A percentile compares a stretch with the other conserved stretches of the same genome.
Conservation (phyloP, 2,888 invertebrate genomes). For the Calliphora vomitoria region DNA sequence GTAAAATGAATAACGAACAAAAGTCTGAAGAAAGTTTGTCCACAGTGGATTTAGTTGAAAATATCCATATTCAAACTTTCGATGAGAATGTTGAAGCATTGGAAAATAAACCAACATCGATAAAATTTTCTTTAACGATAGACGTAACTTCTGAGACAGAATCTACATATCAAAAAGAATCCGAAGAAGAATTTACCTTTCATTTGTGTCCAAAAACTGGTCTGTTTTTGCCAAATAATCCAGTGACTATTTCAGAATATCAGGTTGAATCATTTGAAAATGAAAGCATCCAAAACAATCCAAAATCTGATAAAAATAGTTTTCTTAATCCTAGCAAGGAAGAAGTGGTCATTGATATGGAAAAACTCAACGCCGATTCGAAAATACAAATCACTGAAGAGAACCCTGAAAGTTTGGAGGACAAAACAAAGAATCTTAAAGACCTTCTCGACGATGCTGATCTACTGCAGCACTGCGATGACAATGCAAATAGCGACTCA, state of each 20-base stretch:
- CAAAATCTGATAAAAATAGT: not conserved
- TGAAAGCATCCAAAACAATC: not conserved
- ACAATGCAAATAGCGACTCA: conserved; percentile 84
- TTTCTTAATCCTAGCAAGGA: not conserved
- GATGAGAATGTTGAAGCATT: not conserved
- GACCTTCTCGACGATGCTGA: conserved; percentile 83
- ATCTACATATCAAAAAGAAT: conserved; percentile 75
- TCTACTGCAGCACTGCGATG: conserved; percentile 82
- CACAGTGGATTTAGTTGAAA: conserved; percentile 1
- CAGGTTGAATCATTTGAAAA: conserved; percentile 34
- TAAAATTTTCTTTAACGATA: not conserved
- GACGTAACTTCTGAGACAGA: conserved; percentile 75
- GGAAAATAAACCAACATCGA: not conserved
- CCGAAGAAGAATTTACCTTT: conserved; percentile 68
- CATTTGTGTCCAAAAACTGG: conserved; percentile 83
- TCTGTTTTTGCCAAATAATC: conserved; percentile 79
- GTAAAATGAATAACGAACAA: not conserved
- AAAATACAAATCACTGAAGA: conserved; percentile 54
- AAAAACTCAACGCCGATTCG: conserved; percentile 22
- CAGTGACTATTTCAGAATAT: conserved; percentile 24
- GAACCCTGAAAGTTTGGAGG: conserved; percentile 76
- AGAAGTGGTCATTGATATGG: conserved; percentile 1
- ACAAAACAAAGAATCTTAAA: conserved; percentile 83
- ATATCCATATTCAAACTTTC: not conserved
- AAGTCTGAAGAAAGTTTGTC: not conserved